Evolutionary conservation across 2,888 invertebrate genomes (phyloP), one percentile per base, ranked within the genome.

Genomic region (Microplitis deprimator): DNA sequence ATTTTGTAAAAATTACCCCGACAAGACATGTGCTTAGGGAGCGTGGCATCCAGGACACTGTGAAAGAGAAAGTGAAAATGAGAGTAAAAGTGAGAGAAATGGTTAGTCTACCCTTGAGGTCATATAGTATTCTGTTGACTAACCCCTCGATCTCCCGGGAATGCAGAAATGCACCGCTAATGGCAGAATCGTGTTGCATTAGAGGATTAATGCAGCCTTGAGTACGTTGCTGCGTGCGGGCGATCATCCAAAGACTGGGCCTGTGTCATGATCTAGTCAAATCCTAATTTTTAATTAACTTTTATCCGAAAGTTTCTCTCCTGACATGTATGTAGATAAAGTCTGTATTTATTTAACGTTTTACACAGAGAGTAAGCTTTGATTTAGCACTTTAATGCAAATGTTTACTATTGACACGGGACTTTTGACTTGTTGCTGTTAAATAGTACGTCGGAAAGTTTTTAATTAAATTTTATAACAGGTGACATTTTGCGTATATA

Each of bases 121-220:
- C 29, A 39, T 69, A 29, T 70, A 40, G 50, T 61, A 67, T 13
- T 13, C 13, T 78, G 77, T 75, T 71, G 62, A 73, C 70, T 38
- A 67, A 75, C 73, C 62, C 72, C 73, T 68, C 77, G 41, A 77
- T 85, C 87, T 84, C 86, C 73, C 68, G 86, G 83, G 87, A 85
- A 83, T 83, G 82, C 84, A 85, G 86, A 87, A 85, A 86, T 86
- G 85, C 85, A 84, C 83, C 81, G 82, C 86, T 87, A 87, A 87
- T 87, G 87, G 87, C 83, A 82, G 79, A 87, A 87, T 83, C 87
- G 80, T 87, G 87, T 87, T 86, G 85, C 86, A 83, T 86, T 85
- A 85, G 84, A 83, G 81, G 84, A 86, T 85, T 86, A 85, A 87
- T 85, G 84, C 84, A 83, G 81, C 79, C 79, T 73, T 79, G 76